Percentiles rank a stretch among this genome's conserved stretches.
These are phyloP conservation scores for Chamaetylas fuelleborni DNA, from an alignment of 2,113 vertebrate species.

Conservation along the genomic window DNA sequence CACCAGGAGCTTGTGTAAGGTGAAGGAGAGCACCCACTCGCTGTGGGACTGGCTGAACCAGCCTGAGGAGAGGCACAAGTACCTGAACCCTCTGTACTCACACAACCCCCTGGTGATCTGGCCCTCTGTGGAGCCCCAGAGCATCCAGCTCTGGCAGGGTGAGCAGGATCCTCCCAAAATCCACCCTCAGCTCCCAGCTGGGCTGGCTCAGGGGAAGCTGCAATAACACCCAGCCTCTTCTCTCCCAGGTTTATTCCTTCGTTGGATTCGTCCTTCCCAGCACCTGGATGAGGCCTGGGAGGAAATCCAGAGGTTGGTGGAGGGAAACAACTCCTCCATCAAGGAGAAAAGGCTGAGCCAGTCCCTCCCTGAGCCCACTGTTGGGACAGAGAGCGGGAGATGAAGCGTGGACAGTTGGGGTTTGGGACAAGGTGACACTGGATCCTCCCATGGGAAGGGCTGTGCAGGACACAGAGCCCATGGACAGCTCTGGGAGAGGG, in stretches of 20 bases:
- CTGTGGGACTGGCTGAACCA: slow-evolving; percentile 80
- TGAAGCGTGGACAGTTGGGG: rapidly evolving
- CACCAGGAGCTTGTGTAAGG: slow-evolving; percentile 73
- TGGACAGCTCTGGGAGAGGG: rapidly evolving
- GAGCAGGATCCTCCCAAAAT: not conserved
- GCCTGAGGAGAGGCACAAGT: slow-evolving; percentile 46
- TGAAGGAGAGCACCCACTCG: slow-evolving; percentile 81
- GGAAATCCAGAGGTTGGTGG: slow-evolving; percentile 72
- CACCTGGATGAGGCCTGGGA: slow-evolving; percentile 77
- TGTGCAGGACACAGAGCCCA: not conserved
- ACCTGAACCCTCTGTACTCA: slow-evolving; percentile 78
- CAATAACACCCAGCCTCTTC: not conserved
- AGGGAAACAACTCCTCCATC: rapidly evolving
- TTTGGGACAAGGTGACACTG: rapidly evolving
- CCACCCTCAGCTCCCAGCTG: not conserved
- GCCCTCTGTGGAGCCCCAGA: slow-evolving; percentile 87
- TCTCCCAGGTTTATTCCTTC: slow-evolving; percentile 82
- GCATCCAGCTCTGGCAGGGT: slow-evolving; percentile 86
- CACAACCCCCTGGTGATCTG: slow-evolving; percentile 79
- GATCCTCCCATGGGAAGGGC: rapidly evolving
- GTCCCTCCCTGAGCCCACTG: rapidly evolving
- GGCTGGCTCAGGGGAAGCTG: not conserved
- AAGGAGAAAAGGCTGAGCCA: not conserved
- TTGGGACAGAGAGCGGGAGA: rapidly evolving
- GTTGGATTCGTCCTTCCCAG: slow-evolving; percentile 73